Conservation (phyloP, 2,797 vertebrate genomes). For the Allochrocebus solatus region DNA sequence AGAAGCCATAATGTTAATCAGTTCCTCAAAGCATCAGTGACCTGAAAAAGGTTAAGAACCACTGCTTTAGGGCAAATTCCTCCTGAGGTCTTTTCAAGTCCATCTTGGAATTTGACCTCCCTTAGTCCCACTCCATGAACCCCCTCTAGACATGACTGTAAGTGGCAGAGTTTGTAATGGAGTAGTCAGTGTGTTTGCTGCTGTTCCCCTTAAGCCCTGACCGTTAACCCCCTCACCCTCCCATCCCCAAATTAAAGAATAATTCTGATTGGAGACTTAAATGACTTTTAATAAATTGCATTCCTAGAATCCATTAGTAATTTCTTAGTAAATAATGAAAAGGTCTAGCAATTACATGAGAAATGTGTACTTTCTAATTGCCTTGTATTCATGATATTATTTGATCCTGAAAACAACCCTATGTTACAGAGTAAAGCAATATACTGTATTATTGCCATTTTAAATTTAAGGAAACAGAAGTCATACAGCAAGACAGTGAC, state of each 20-base stretch:
- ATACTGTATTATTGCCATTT: not conserved
- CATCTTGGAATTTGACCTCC: conserved; percentile 29
- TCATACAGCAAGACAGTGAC: not conserved
- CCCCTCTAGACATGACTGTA: not conserved
- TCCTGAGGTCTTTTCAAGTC: not conserved
- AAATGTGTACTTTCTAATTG: conserved; percentile 6
- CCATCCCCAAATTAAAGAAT: not conserved
- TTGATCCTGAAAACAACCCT: not conserved
- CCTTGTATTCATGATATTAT: not conserved
- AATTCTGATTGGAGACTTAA: not conserved
- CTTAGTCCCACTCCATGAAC: not conserved
- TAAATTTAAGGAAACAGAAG: not conserved
- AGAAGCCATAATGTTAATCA: not conserved
- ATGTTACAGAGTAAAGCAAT: not conserved
- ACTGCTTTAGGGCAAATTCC: not conserved
- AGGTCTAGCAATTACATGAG: not conserved
- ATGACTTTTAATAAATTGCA: not conserved
- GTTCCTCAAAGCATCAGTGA: conserved; percentile 22
- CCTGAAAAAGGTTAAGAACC: not conserved
- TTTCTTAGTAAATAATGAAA: conserved; percentile 28
- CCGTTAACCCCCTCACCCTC: too few relatives aligned
- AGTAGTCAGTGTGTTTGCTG: not conserved
- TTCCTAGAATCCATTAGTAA: not conserved
- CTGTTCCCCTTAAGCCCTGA: not conserved
- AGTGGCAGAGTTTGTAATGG: not conserved